phyloP scores from a whole-genome alignment of 2,113 vertebrate species.

The Oplegnathus fasciatus region DNA sequence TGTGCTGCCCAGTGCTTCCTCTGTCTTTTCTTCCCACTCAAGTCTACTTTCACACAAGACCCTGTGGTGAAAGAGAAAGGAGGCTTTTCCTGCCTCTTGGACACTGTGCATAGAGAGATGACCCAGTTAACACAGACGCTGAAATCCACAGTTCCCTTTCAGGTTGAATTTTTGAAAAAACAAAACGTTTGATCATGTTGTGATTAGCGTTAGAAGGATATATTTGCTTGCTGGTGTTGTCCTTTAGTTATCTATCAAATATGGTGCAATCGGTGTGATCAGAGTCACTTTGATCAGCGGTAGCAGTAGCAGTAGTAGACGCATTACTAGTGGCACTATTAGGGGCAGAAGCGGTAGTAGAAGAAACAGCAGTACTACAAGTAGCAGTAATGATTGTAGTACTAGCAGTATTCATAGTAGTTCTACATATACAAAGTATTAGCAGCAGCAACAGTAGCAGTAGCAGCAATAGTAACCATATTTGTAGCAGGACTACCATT shows the following conservation, averaged over 20 bases:
- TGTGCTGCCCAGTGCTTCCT: not conserved
- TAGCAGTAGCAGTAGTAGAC: not conserved
- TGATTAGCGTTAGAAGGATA: not conserved
- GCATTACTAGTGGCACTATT: not conserved
- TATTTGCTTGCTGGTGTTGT: not conserved
- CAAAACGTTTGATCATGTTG: not conserved
- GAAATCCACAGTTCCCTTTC: conserved; percentile 14
- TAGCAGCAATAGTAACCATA: too few relatives aligned
- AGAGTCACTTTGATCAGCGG: not conserved
- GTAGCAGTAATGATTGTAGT: not conserved
- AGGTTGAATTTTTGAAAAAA: not conserved
- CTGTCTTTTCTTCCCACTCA: conserved; percentile 21
- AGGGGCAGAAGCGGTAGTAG: not conserved
- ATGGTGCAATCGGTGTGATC: not conserved
- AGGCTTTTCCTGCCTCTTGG: conserved; percentile 43
- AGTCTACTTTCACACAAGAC: conserved; percentile 27
- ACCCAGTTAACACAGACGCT: conserved; percentile 47
- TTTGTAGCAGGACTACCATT: too few relatives aligned
- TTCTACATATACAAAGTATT: too few relatives aligned
- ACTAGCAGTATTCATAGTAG: not conserved
- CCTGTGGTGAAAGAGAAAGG: conserved; percentile 20
- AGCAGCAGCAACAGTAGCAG: too few relatives aligned
- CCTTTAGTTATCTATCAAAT: not conserved
- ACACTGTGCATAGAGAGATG: conserved; percentile 27
- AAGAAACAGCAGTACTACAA: not conserved